Percentiles rank a stretch among this genome's conserved stretches.
phyloP scores from a whole-genome alignment of 2,797 vertebrate species.

The Sebastes umbrosus region DNA sequence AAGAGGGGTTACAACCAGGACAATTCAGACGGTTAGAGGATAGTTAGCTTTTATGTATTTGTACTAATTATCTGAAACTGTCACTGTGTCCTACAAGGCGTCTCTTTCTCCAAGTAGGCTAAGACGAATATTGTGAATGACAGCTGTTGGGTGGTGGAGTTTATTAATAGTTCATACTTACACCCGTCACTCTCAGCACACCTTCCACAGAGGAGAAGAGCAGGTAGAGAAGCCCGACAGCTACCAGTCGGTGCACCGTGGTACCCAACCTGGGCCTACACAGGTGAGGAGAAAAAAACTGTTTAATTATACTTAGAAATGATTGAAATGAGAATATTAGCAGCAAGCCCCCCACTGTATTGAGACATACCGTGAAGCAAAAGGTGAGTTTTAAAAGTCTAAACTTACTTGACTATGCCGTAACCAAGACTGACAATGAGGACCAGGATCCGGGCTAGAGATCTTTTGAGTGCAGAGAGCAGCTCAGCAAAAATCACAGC shows the following conservation, averaged over 20 bases:
- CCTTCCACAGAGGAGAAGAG: constrained; percentile 96
- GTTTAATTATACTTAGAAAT: not conserved
- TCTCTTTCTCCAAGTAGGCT: not conserved
- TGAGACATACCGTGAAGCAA: not conserved
- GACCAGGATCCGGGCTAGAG: constrained; percentile 92
- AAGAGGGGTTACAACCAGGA: not conserved
- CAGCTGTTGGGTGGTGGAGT: not conserved
- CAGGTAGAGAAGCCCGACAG: constrained; percentile 92
- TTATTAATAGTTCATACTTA: constrained; percentile 75
- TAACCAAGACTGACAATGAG: constrained; percentile 97
- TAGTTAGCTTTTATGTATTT: not conserved
- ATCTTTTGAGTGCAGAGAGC: constrained; percentile 93
- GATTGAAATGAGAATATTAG: not conserved
- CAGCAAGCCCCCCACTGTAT: not conserved
- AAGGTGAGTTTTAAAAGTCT: not conserved
- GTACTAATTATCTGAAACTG: not conserved
- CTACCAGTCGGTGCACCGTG: constrained; percentile 90
- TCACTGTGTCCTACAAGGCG: not conserved
- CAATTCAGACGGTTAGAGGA: not conserved
- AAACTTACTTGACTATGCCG: constrained; percentile 93
- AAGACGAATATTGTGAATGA: not conserved
- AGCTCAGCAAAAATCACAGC: constrained; percentile 94
- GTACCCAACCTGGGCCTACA: constrained; percentile 91
- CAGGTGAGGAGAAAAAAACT: not conserved
- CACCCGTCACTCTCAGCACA: constrained; percentile 93